Conservation (phyloP, 2,113 vertebrate species). For the Acinonyx jubatus region DNA sequence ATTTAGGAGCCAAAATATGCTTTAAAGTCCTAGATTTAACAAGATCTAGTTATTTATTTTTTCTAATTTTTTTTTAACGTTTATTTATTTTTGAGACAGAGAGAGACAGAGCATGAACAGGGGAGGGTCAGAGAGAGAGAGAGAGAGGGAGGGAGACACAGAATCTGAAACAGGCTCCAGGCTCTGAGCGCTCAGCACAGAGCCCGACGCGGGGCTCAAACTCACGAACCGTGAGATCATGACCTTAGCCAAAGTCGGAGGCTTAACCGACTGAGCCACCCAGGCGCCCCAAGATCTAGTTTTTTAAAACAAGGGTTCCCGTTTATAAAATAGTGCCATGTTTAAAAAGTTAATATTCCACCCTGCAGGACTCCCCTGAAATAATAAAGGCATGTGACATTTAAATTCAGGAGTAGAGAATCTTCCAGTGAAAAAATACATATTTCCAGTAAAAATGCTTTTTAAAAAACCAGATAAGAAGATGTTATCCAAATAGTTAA, state of each 20-base stretch:
- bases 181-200: too few relatives aligned
- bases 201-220: too few relatives aligned
- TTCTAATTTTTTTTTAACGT: too few relatives aligned
- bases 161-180: too few relatives aligned
- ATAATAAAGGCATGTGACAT: constrained; percentile 33
- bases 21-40: constrained; percentile 37
- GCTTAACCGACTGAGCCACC: too few relatives aligned
- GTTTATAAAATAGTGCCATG: constrained; percentile 37
- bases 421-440: constrained; percentile 28
- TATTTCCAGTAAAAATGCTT: constrained; percentile 16
- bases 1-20: constrained; percentile 19
- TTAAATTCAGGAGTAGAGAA: constrained; percentile 29
- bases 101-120: too few relatives aligned
- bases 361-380: constrained; percentile 11
- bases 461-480: constrained; percentile 19
- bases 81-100: too few relatives aligned
- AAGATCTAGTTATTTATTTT: not conserved
- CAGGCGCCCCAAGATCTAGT: not conserved
- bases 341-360: constrained; percentile 38
- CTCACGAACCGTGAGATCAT: too few relatives aligned
- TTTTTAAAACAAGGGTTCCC: not conserved
- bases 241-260: too few relatives aligned
- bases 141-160: too few relatives aligned
- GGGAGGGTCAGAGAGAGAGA: too few relatives aligned
- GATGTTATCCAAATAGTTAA: constrained; percentile 1